Conservation (phyloP, 1,140 invertebrate genomes). For the Cotesia glomerata region DNA sequence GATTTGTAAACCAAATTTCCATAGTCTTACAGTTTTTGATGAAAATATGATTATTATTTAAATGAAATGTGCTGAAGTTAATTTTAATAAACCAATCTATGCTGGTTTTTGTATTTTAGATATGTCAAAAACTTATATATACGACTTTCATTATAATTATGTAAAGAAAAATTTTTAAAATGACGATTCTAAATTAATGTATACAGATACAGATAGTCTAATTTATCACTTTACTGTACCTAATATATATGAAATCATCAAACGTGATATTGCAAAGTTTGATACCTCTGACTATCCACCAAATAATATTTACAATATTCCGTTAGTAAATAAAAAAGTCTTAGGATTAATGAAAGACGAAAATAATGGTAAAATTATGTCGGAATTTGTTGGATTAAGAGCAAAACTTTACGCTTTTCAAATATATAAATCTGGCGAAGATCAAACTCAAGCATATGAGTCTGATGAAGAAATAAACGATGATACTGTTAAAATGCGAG, state of each 20-base stretch:
- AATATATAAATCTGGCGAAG: background rate
- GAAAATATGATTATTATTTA: too few species aligned
- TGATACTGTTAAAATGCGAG: background rate
- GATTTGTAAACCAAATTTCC: too few species aligned
- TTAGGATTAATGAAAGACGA: slow-evolving; percentile 31
- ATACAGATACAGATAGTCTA: background rate
- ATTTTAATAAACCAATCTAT: slow-evolving; percentile 40
- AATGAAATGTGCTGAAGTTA: slow-evolving; percentile 35
- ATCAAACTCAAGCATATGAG: too few species aligned
- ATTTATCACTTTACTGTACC: background rate
- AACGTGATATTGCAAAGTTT: too few species aligned
- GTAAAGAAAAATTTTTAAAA: background rate
- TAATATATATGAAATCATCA: background rate
- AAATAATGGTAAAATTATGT: slow-evolving; percentile 29
- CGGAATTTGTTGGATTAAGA: slow-evolving; percentile 28
- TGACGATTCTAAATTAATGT: background rate
- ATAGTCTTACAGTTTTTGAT: too few species aligned
- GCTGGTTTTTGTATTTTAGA: slow-evolving; percentile 35
- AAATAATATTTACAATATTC: slow-evolving; percentile 29
- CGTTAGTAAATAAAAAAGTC: slow-evolving; percentile 29
- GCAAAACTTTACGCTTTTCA: slow-evolving; percentile 30
- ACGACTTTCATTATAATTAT: too few species aligned
- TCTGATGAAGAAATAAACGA: too few species aligned
- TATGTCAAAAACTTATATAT: background rate
- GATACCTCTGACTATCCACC: slow-evolving; percentile 16